Evolutionary conservation across 2,113 vertebrate genomes (phyloP).

Genomic region (Zosterops japonicus): DNA sequence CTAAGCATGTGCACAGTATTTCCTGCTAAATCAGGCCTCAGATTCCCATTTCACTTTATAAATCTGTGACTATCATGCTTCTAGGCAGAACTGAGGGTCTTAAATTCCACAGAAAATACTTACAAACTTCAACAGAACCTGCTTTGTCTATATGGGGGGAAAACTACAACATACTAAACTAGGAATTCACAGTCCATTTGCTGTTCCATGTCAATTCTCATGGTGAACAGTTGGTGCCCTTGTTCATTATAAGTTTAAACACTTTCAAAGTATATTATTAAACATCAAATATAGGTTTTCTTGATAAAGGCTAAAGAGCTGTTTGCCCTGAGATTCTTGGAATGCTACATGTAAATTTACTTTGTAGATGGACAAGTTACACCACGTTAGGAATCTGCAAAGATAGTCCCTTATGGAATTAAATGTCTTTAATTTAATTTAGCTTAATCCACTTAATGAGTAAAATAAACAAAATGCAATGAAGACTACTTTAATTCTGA

Average conservation of each 20-base stretch:
- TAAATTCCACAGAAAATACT: not conserved
- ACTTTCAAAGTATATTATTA: not conserved
- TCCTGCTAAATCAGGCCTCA: not conserved
- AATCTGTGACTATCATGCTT: not conserved
- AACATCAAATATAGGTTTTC: not conserved
- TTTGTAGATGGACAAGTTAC: not conserved
- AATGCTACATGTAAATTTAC: constrained; percentile 12
- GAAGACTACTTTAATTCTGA: not conserved
- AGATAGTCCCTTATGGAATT: not conserved
- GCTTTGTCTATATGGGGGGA: not conserved
- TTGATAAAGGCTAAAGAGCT: not conserved
- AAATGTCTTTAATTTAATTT: constrained; percentile 8
- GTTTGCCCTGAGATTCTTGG: not conserved
- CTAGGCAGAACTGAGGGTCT: not conserved
- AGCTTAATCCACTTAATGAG: not conserved
- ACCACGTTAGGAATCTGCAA: not conserved
- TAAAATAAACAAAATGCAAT: constrained; percentile 20
- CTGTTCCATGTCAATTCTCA: not conserved
- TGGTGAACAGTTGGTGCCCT: not conserved
- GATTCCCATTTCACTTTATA: not conserved
- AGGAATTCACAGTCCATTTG: not conserved
- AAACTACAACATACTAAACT: not conserved
- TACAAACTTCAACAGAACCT: not conserved
- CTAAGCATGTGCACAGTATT: not conserved
- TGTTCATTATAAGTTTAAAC: not conserved